Base-by-base conservation (phyloP, 2,888 invertebrate genomes). In the Tanaodytes sp. region DNA sequence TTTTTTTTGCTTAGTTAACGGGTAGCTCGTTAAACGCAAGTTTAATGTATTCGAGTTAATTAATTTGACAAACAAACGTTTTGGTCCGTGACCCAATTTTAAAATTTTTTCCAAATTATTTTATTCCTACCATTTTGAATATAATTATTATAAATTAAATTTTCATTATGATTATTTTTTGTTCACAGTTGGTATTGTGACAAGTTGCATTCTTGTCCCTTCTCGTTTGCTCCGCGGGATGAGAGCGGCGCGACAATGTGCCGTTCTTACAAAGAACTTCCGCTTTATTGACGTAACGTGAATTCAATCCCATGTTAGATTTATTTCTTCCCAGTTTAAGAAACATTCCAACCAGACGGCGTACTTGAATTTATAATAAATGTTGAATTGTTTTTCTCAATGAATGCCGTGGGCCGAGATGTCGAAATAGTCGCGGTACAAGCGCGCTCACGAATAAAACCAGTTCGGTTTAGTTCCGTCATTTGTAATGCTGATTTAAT, bases 211-310 rank as follows among this genome's bases (percentile, higher is more conserved):
- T n/a, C n/a, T n/a, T n/a, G n/a, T n/a, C n/a, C n/a, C n/a, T n/a
- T n/a, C n/a, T n/a, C n/a, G n/a, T n/a, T n/a, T n/a, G n/a, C n/a
- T n/a, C n/a, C n/a, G n/a, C n/a, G n/a, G n/a, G n/a, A n/a, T n/a
- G n/a, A n/a, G n/a, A n/a, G n/a, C n/a, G n/a, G n/a, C n/a, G 39
- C 49, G 51, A 57, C 55, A 54, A 48, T 63, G 63, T 46, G 54
- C 48, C 55, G 40, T 52, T 54, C 46, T 15, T 33, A 64, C 31
- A 64, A 64, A 64, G 64, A 57, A 57, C 64, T 64, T 64, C 64
- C 64, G 64, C 64, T 64, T 43, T 49, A 64, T 64, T 64, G 64
- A 64, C 57, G 49, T 49, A 55, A 48, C 63, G 43, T 55, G 49
- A 64, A 64, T 55, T 55, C 40, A 36, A 30, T 42, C 30, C 37